Conservation (phyloP, 2,113 vertebrate genomes). For the Oceanites oceanicus region DNA sequence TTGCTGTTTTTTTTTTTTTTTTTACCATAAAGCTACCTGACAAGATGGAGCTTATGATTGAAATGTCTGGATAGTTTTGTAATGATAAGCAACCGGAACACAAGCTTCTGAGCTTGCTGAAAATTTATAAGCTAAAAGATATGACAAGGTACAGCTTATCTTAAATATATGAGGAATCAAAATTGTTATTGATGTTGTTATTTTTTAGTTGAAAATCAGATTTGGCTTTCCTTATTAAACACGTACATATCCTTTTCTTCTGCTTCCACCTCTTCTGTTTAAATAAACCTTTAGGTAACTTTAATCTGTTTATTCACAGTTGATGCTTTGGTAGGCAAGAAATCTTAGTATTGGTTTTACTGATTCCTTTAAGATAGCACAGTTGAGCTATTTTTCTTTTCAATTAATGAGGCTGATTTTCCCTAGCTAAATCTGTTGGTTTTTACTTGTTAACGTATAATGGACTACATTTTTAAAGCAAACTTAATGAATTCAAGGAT, state of each 20-base stretch:
- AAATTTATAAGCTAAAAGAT: not conserved
- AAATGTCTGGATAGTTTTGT: not conserved
- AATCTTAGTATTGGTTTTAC: not conserved
- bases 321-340: not conserved
- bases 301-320: not conserved
- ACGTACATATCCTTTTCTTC: not conserved
- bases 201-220: not conserved
- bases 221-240: not conserved
- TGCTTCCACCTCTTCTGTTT: not conserved
- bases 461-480: not conserved
- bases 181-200: not conserved
- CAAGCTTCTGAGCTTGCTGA: not conserved
- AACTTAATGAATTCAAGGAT: not conserved
- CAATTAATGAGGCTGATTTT: not conserved
- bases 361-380: not conserved
- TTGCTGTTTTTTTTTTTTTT: no score
- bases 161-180: not conserved
- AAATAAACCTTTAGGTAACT: not conserved
- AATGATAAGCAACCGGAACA: not conserved
- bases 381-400: not conserved
- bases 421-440: not conserved
- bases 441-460: not conserved
- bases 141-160: not conserved
- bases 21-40: not conserved
- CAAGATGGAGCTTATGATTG: not conserved